Base-by-base conservation (phyloP, 1,140 invertebrate genomes). In the Lepidurus apus region DNA sequence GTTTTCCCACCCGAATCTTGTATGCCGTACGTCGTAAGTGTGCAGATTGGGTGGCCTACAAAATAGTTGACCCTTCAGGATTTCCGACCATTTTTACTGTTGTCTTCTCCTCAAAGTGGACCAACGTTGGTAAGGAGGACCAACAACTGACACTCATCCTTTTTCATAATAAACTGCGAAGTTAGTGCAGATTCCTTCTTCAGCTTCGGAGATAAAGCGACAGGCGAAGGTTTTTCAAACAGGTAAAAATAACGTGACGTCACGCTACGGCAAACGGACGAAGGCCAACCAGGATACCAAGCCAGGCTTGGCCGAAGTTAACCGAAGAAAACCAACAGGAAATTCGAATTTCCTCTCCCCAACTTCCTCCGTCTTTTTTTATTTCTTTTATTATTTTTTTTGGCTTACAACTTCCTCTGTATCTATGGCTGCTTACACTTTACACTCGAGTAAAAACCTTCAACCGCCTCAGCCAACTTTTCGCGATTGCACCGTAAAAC, bases 401-500 rank as follows among this genome's bases (percentile, higher is more conserved):
- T 76, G 75, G 44, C 53, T 77, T 43, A 9, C 76, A 77, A 53
- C 34, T 45, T 53, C 65, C 44, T 47, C 17, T 77, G 17, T 77
- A 26, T 42, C 21, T 43, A 13, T 47, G 43, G 34, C 13, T 76
- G 5, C 42, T 10, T 11, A 11, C 21, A 13, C 17, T 26, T 43
- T 43, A 76, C 21, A 21, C 21, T 26, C 34, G 11, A 7, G 6
- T 1, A 43, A 17, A 10, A 17, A 77, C n/a, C 53, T 24, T 45
- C 42, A 53, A 43, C 17, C 44, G 24, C 42, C 44, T 75, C 42
- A 74, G 74, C 43, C 24, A 7, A 13, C 43, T 6, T 74, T 74
- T 74, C 7, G n/a, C 73, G 24, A 21, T 2, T 21, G 24, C 10
- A n/a, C 73, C 42, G 53, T 9, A 26, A 11, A 75, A 17, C 17